Evolutionary conservation across 1,140 invertebrate genomes (phyloP).

Genomic region (Melitaea cinxia): DNA sequence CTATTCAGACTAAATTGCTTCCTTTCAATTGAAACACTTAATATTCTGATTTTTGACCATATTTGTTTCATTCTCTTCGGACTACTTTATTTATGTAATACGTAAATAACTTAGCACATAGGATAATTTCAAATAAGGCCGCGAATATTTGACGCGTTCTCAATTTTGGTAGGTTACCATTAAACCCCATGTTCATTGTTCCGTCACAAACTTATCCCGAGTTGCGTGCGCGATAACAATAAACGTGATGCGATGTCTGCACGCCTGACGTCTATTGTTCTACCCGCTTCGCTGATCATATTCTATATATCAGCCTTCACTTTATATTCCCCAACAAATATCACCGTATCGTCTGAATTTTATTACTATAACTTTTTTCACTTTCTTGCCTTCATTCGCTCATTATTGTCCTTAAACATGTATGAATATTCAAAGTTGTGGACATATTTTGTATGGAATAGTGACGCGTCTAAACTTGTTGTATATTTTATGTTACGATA

Average conservation of each 20-base stretch:
- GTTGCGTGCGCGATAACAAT: conserved; percentile 20
- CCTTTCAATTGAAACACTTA: too few relatives aligned
- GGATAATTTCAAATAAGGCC: too few relatives aligned
- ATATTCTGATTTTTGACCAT: too few relatives aligned
- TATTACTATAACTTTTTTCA: not conserved
- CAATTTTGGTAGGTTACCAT: not conserved
- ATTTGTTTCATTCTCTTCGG: too few relatives aligned
- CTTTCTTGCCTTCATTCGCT: not conserved
- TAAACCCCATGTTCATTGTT: conserved; percentile 13
- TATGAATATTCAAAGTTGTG: too few relatives aligned
- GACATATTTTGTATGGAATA: too few relatives aligned
- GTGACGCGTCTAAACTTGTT: too few relatives aligned
- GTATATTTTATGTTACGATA: not conserved
- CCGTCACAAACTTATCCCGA: conserved; percentile 4
- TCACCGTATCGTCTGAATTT: not conserved
- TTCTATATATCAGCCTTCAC: conserved; percentile 13
- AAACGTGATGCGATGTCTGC: conserved; percentile 14
- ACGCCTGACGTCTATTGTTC: conserved; percentile 19
- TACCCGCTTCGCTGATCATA: conserved; percentile 4
- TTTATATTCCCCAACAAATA: conserved; percentile 3
- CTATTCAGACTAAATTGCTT: too few relatives aligned
- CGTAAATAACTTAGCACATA: too few relatives aligned
- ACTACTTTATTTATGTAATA: too few relatives aligned
- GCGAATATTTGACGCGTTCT: not conserved
- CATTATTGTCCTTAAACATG: too few relatives aligned